Conservation (phyloP, 1,140 invertebrate genomes). For the Trichonephila clavipes region DNA sequence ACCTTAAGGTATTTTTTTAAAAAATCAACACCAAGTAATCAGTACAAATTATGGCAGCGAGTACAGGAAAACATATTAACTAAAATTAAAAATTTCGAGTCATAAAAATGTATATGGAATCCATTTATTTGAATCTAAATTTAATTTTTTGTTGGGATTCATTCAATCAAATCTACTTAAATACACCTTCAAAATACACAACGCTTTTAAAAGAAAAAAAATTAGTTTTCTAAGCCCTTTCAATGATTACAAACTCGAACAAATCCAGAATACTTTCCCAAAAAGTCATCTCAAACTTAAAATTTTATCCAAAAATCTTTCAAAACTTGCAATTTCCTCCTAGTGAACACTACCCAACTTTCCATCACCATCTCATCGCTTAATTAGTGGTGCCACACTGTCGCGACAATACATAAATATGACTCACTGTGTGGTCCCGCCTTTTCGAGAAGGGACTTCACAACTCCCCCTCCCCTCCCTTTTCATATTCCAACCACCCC, state of each 20-base stretch:
- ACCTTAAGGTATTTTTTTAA: no score
- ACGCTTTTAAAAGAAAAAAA: no score
- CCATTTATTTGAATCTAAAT: no score
- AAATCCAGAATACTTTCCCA: background rate
- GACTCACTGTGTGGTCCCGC: slow-evolving; percentile 40
- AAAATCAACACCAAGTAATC: no score
- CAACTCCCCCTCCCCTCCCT: background rate
- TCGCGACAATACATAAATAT: slow-evolving; percentile 50
- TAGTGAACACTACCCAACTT: background rate
- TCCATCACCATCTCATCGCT: background rate
- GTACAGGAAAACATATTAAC: no score
- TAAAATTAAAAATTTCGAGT: no score
- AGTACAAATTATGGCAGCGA: no score
- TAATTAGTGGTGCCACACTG: slow-evolving; percentile 57
- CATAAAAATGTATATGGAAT: no score
- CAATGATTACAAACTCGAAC: background rate
- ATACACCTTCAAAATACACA: no score
- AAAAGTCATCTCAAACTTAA: background rate
- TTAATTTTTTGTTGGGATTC: no score
- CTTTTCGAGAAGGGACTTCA: background rate
- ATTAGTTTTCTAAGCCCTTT: background rate
- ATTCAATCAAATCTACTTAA: no score
- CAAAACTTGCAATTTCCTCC: background rate
- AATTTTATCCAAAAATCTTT: background rate
- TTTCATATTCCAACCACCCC: slow-evolving; percentile 12